These are phyloP conservation scores for Athripsodes cinereus DNA, from an alignment of 2,888 invertebrate genomes.

Conservation along the genomic window DNA sequence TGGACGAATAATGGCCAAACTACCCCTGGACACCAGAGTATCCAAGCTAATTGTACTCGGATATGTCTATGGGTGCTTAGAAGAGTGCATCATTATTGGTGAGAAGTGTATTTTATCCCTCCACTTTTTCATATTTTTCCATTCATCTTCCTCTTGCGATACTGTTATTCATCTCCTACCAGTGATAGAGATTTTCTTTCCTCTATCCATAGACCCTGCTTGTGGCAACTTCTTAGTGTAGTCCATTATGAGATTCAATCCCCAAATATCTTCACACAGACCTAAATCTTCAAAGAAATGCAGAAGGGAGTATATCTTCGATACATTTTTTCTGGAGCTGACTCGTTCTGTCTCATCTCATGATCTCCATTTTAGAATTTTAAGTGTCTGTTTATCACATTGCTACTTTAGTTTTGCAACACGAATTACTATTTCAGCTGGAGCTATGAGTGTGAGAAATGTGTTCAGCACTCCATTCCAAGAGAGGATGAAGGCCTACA, in stretches of 20 bases:
- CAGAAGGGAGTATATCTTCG: no score
- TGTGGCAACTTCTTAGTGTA: no score
- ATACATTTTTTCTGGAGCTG: no score
- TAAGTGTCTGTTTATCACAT: no score
- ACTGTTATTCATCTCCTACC: not conserved
- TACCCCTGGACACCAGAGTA: slow-evolving; percentile 78
- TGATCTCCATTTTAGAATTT: no score
- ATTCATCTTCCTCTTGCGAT: not conserved
- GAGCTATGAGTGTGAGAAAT: slow-evolving; percentile 74
- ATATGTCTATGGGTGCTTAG: slow-evolving; percentile 75
- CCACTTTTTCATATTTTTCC: not conserved
- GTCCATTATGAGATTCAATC: no score
- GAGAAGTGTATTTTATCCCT: not conserved
- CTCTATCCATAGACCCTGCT: no score
- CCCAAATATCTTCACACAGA: no score
- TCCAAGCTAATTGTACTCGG: slow-evolving; percentile 83
- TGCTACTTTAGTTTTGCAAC: no score
- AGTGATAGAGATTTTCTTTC: not conserved
- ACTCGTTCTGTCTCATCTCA: no score
- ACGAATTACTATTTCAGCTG: slow-evolving; percentile 63
- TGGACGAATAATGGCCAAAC: slow-evolving; percentile 71
- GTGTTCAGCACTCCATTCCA: slow-evolving; percentile 72
- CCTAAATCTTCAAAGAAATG: no score
- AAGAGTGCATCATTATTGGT: slow-evolving; percentile 81
- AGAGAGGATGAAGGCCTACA: slow-evolving; percentile 62